Evolutionary conservation across 1,140 invertebrate species (phyloP).

Genomic region (Odontomachus brunneus): DNA sequence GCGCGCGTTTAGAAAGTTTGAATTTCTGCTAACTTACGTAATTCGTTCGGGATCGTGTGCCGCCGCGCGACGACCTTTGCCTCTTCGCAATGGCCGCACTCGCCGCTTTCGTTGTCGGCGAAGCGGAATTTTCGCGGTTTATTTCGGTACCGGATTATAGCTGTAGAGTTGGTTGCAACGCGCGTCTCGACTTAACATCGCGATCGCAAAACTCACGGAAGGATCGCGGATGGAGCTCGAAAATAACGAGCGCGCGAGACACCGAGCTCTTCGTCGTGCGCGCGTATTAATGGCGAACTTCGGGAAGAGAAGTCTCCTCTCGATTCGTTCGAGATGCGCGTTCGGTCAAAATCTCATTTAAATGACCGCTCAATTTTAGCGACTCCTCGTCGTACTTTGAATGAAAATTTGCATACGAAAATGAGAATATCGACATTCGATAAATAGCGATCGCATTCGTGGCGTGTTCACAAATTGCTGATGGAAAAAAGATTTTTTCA

Average conservation of each 20-base stretch:
- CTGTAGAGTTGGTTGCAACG: not conserved
- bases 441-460: too few species aligned
- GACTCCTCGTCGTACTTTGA: too few species aligned
- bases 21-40: slow-evolving; percentile 49
- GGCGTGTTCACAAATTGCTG: not conserved
- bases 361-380: too few species aligned
- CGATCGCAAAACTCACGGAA: slow-evolving; percentile 1
- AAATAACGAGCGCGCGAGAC: too few species aligned
- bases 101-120: slow-evolving; percentile 34
- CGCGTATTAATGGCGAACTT: too few species aligned
- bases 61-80: slow-evolving; percentile 19
- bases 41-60: slow-evolving; percentile 30
- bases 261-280: too few species aligned
- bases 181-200: slow-evolving; percentile 4
- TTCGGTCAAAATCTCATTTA: too few species aligned
- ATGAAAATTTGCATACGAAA: too few species aligned
- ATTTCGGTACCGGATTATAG: slow-evolving; percentile 6
- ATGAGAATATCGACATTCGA: too few species aligned
- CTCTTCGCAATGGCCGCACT: slow-evolving; percentile 1
- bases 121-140: slow-evolving; percentile 31
- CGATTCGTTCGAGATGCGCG: too few species aligned
- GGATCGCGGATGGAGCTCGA: not conserved
- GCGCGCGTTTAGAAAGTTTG: slow-evolving; percentile 51
- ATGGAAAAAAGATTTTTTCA: not conserved
- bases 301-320: too few species aligned